A percentile compares a stretch with the other conserved stretches of the same genome.
phyloP scores from a whole-genome alignment of 64 coral and sea anemone genomes.

The Montipora cactus region DNA sequence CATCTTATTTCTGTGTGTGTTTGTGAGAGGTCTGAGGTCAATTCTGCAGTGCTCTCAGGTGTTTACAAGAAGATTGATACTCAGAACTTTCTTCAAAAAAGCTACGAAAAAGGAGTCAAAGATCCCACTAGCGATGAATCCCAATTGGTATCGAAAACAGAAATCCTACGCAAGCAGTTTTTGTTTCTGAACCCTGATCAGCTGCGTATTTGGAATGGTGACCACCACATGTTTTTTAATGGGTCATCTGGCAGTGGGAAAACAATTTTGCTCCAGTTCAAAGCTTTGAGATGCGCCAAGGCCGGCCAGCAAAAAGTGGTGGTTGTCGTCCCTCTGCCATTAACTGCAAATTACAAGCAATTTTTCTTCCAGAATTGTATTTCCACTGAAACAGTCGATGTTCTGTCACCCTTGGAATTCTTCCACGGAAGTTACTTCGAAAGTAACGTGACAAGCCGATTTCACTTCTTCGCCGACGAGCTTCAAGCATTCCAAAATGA shows the following conservation, averaged over 20 bases:
- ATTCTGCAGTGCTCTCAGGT: neutral
- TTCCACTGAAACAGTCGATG: neutral
- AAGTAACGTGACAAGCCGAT: neutral
- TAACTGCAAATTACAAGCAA: neutral
- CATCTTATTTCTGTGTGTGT: neutral
- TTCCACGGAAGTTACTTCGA: neutral
- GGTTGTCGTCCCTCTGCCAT: constrained; percentile 4
- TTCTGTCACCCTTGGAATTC: neutral
- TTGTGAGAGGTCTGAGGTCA: neutral
- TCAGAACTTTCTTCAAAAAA: constrained; percentile 22
- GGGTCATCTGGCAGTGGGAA: constrained; percentile 26
- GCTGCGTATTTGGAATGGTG: constrained; percentile 28
- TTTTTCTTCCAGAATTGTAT: constrained; percentile 15
- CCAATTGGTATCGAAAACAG: neutral
- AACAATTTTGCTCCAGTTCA: constrained; percentile 50
- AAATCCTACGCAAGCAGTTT: constrained; percentile 5
- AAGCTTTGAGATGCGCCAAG: constrained; percentile 22
- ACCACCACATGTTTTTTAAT: constrained; percentile 3
- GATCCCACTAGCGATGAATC: neutral
- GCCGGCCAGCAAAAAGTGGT: neutral
- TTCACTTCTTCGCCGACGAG: constrained; percentile 20
- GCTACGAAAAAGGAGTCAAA: neutral
- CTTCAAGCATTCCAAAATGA: neutral
- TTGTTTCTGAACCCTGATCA: constrained; percentile 34
- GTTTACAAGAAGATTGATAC: constrained; percentile 19